Evolutionary conservation across 2,888 invertebrate genomes (phyloP).

Genomic region (Cordilura impudica): DNA sequence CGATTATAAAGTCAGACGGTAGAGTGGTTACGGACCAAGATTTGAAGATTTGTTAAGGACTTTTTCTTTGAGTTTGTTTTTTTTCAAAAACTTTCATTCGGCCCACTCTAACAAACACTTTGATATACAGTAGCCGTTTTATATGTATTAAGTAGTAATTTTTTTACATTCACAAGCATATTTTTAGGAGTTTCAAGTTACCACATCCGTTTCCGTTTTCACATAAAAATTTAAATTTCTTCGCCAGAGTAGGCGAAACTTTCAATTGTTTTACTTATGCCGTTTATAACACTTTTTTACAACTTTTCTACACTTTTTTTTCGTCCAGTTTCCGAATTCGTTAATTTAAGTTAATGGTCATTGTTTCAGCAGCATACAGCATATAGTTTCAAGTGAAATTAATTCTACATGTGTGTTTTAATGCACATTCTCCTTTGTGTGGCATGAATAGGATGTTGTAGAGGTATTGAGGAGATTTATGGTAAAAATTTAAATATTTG

Average conservation of each 20-base stretch:
- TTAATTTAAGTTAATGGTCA: constrained; percentile 76
- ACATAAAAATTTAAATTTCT: neutral
- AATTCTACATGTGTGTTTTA: constrained; percentile 37
- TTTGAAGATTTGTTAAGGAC: no score
- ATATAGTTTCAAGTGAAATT: constrained; percentile 62
- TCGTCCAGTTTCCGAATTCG: constrained; percentile 63
- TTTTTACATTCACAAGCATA: neutral
- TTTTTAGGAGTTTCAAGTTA: constrained; percentile 42
- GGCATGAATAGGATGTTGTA: neutral
- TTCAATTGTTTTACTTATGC: constrained; percentile 45
- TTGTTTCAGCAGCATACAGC: constrained; percentile 73
- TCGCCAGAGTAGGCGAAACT: constrained; percentile 26
- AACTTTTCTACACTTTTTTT: constrained; percentile 36
- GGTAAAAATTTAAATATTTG: neutral
- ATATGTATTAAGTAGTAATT: neutral
- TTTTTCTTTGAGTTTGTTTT: no score
- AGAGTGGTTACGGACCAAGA: no score
- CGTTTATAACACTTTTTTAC: constrained; percentile 57
- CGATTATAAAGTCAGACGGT: no score
- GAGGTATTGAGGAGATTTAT: neutral
- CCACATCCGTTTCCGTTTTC: constrained; percentile 56
- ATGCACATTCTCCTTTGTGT: neutral
- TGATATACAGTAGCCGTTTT: no score
- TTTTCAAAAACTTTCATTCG: no score
- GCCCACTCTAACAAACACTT: no score